Evolutionary conservation across 2,113 vertebrate genomes (phyloP).

Genomic region (Calonectris borealis): DNA sequence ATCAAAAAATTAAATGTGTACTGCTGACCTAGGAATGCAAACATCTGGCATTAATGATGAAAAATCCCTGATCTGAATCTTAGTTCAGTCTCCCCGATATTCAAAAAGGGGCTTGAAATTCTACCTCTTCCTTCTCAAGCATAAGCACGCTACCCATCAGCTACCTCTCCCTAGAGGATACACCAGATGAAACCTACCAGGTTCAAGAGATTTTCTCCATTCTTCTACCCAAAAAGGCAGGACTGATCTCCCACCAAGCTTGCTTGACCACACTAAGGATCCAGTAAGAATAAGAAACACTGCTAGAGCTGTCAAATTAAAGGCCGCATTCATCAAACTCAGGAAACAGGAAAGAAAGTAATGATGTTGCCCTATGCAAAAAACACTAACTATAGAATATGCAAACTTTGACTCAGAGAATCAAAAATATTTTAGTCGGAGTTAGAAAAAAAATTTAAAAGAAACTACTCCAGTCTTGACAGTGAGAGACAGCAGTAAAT

Average conservation of each 20-base stretch:
- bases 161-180: background rate
- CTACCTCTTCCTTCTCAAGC: background rate
- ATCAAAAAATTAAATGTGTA: rapidly evolving
- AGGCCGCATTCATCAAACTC: background rate
- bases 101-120: background rate
- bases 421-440: background rate
- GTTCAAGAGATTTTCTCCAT: background rate
- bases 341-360: background rate
- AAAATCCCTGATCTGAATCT: background rate
- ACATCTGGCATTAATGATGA: background rate
- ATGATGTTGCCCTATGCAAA: background rate
- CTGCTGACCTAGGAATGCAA: background rate
- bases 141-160: background rate
- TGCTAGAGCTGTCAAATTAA: background rate
- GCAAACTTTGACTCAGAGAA: background rate
- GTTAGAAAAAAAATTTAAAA: background rate
- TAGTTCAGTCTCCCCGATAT: background rate
- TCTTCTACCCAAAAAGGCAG: background rate
- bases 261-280: background rate
- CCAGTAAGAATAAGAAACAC: background rate
- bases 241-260: background rate
- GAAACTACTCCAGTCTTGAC: background rate
- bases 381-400: background rate
- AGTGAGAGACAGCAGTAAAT: background rate
- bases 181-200: background rate